These are phyloP conservation scores for Porites lutea DNA, from an alignment of 64 coral and sea anemone genomes.

Conservation along the genomic window DNA sequence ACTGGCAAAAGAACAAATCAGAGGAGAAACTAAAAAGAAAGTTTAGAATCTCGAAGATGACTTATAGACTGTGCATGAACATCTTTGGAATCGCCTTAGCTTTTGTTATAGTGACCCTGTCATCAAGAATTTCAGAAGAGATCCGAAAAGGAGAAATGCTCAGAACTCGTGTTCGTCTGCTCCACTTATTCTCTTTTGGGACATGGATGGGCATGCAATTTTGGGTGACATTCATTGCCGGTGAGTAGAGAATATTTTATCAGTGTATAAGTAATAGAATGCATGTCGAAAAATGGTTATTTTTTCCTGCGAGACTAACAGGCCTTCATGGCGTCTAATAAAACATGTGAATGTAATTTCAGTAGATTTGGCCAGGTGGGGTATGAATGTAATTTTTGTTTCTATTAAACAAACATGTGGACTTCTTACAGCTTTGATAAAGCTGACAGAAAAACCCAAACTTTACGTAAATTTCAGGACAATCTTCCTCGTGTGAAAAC, in stretches of 20 bases:
- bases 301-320: no score
- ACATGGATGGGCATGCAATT: slow-evolving; percentile 92
- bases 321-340: no score
- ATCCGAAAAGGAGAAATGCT: slow-evolving; percentile 67
- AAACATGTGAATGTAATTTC: no score
- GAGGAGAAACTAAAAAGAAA: background rate
- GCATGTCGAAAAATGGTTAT: no score
- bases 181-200: slow-evolving; percentile 79
- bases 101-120: slow-evolving; percentile 37
- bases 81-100: slow-evolving; percentile 40
- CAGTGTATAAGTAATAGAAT: no score
- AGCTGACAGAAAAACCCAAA: no score
- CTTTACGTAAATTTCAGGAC: no score
- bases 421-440: no score
- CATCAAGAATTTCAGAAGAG: slow-evolving; percentile 81
- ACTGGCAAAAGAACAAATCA: background rate
- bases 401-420: no score
- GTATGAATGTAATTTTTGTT: no score
- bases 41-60: slow-evolving; percentile 3
- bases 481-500: no score
- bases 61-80: slow-evolving; percentile 49
- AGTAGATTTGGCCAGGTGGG: no score
- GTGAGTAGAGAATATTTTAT: slow-evolving; percentile 18
- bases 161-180: slow-evolving; percentile 41
- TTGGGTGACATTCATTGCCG: slow-evolving; percentile 88